Evolutionary conservation across 2,888 invertebrate genomes (phyloP), one percentile per base, ranked within the genome.

Genomic region (Synanthedon tipuliformis): DNA sequence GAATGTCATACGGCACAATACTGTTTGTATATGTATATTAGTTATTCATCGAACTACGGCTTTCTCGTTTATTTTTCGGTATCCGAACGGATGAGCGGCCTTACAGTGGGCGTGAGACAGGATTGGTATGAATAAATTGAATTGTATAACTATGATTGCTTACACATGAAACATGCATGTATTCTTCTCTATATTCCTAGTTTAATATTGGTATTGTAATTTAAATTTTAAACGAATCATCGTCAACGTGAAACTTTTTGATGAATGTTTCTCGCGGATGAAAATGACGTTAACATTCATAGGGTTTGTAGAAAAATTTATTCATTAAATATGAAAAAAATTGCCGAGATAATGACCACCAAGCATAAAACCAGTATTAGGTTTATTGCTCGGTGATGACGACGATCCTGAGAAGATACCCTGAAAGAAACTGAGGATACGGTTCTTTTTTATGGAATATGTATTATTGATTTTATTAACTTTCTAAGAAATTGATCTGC

Each of bases 121-220:
- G 75, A 76, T 75, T 73, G 75, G 71, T 72, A 72, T 69, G 77
- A 77, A 79, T 79, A 78, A 77, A 81, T 80, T 78, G 73, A 78
- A 80, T 81, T 76, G 76, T 73, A 65, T 75, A 71, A 66, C 70
- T 72, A 73, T 69, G 75, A 75, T 74, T 74, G 69, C 67, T 68
- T 71, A 68, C 66, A 67, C 71, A 77, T 79, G 72, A 69, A 73
- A 71, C 73, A 65, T 67, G 67, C 63, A 67, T 61, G 62, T 60
- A 60, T 54, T 58, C 58, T 61, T 66, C 65, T 67, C 67, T 61
- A 66, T 63, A 67, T 59, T 60, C 63, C 34, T 59, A 61, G 65
- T 68, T 57, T 61, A 69, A 71, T 70, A 68, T 67, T 68, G 65
- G 64, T 64, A 68, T 67, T 62, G 59, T 65, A 65, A 71, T 71